phyloP scores from a whole-genome alignment of 2,113 vertebrate species.

The Podarcis muralis region DNA sequence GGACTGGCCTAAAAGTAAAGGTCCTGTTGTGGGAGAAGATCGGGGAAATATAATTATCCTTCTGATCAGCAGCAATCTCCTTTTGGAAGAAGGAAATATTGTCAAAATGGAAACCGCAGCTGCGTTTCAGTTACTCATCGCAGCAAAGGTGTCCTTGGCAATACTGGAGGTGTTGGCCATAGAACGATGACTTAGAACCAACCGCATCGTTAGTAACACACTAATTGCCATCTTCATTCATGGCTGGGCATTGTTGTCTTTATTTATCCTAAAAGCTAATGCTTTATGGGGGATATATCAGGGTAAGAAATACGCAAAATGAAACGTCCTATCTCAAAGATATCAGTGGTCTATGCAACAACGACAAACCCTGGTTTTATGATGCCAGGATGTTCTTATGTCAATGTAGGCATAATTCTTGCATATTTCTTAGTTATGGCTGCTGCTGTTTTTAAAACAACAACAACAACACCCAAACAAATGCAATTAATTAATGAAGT shows the following conservation, averaged over 20 bases:
- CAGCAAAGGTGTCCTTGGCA: neutral
- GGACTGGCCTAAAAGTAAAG: slow-evolving; percentile 12
- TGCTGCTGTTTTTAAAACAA: neutral
- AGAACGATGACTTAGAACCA: neutral
- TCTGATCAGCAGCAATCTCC: neutral
- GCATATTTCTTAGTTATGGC: too few species aligned
- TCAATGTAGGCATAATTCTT: too few species aligned
- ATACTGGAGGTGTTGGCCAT: neutral
- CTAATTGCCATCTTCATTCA: neutral
- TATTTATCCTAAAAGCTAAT: neutral
- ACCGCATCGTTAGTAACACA: too few species aligned
- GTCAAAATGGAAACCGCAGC: neutral
- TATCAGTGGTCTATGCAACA: neutral
- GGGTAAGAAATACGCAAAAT: too few species aligned
- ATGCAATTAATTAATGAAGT: neutral
- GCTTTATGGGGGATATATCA: too few species aligned
- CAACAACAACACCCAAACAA: neutral
- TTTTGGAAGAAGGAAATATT: too few species aligned
- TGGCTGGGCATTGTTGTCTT: too few species aligned
- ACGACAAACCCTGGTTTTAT: neutral
- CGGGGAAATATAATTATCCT: neutral
- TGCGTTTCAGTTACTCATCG: neutral
- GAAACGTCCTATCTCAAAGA: neutral
- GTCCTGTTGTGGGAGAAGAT: slow-evolving; percentile 2
- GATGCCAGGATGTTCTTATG: neutral